phyloP scores from a whole-genome alignment of 2,888 invertebrate genomes.

The Hydrotaea diabolus region DNA sequence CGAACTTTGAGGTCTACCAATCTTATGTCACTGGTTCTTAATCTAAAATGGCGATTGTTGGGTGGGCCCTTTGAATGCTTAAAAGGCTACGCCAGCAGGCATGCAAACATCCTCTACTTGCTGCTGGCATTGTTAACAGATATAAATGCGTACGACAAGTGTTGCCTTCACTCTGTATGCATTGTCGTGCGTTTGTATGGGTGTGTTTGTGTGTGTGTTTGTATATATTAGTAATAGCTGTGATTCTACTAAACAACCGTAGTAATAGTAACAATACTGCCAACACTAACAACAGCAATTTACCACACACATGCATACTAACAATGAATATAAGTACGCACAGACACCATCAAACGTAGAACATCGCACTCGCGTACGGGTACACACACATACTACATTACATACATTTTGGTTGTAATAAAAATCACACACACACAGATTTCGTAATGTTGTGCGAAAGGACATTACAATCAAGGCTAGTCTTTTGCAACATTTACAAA shows the following conservation, averaged over 20 bases:
- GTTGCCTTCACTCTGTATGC: too few relatives aligned
- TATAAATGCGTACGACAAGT: background rate
- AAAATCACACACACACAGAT: background rate
- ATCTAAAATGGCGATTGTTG: too few relatives aligned
- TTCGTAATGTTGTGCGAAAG: too few relatives aligned
- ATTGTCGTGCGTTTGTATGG: too few relatives aligned
- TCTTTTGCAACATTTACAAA: background rate
- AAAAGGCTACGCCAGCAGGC: too few relatives aligned
- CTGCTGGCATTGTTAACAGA: too few relatives aligned
- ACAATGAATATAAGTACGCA: background rate
- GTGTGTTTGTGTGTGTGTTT: background rate
- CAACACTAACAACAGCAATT: background rate
- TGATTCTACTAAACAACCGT: slow-evolving; percentile 40
- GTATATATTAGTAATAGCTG: slow-evolving; percentile 25
- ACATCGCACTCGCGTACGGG: background rate
- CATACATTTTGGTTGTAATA: background rate
- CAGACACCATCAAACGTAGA: too few relatives aligned
- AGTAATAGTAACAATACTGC: slow-evolving; percentile 27
- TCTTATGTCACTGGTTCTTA: too few relatives aligned
- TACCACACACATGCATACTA: background rate
- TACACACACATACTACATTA: background rate
- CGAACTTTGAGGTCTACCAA: too few relatives aligned
- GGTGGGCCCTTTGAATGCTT: too few relatives aligned
- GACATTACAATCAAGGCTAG: background rate
- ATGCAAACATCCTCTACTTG: too few relatives aligned